These are phyloP conservation scores for Eurytemora carolleeae DNA, from an alignment of 1,140 invertebrate genomes.

Conservation along the genomic window DNA sequence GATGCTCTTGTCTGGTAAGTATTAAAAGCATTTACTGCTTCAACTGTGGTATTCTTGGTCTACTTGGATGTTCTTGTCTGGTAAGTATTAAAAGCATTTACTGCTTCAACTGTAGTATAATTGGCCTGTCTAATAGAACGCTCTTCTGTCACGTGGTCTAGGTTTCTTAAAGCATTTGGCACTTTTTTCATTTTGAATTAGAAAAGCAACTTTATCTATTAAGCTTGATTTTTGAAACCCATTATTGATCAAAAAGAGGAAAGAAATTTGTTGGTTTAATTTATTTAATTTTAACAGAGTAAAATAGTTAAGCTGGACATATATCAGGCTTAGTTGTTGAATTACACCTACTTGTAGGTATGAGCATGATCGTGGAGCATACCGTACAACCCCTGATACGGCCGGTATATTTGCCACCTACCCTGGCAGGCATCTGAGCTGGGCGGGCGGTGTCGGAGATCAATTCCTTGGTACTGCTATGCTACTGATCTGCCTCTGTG, in stretches of 20 bases:
- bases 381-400: conserved; percentile 23
- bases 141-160: background rate
- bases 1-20: conserved; percentile 25
- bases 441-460: background rate
- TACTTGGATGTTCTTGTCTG: conserved; percentile 25
- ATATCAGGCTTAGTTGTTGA: too few relatives aligned
- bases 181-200: too few relatives aligned
- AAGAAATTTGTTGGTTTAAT: too few relatives aligned
- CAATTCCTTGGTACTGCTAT: conserved; percentile 32
- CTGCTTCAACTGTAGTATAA: conserved; percentile 28
- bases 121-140: conserved; percentile 28
- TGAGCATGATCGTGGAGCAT: background rate
- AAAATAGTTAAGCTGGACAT: too few relatives aligned
- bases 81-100: conserved; percentile 33
- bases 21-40: conserved; percentile 32
- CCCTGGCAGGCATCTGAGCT: conserved; percentile 21
- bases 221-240: too few relatives aligned
- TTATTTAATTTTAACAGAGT: too few relatives aligned
- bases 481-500: conserved; percentile 31
- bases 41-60: conserved; percentile 27
- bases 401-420: conserved; percentile 38
- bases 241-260: too few relatives aligned
- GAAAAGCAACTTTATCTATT: too few relatives aligned
- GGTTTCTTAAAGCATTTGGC: background rate
- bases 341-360: too few relatives aligned